A percentile compares a stretch with the other conserved stretches of the same genome.
Conservation (phyloP, 2,797 vertebrate species). For the Enteromius paludinosus region DNA sequence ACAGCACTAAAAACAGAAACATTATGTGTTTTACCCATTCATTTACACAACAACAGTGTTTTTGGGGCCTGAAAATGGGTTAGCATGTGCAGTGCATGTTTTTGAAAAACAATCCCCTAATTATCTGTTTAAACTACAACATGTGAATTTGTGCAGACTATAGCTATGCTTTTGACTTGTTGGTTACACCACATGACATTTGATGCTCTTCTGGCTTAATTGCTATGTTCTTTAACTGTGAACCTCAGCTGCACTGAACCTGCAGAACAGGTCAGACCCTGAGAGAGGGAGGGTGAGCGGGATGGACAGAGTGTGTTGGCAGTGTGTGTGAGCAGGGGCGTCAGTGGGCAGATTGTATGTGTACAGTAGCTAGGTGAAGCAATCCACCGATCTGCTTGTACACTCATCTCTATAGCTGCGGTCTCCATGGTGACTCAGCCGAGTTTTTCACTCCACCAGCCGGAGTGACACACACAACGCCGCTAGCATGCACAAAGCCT, state of each 20-base stretch:
- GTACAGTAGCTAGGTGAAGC: constrained; percentile 47
- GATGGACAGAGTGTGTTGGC: constrained; percentile 20
- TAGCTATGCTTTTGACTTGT: neutral
- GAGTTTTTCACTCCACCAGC: constrained; percentile 49
- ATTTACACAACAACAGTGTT: neutral
- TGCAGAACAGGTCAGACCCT: neutral
- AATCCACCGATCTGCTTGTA: constrained; percentile 40
- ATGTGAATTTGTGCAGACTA: neutral
- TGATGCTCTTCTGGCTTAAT: neutral
- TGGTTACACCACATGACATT: neutral
- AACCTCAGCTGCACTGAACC: neutral
- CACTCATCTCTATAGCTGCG: constrained; percentile 52
- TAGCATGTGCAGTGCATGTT: neutral
- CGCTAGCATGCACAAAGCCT: constrained; percentile 22
- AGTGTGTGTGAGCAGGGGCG: constrained; percentile 26
- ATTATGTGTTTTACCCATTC: neutral
- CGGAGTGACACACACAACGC: constrained; percentile 54
- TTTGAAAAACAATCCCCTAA: neutral
- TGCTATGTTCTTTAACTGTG: neutral
- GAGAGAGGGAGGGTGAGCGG: neutral
- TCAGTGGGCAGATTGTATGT: constrained; percentile 27
- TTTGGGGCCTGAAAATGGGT: neutral
- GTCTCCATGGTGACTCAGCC: constrained; percentile 60
- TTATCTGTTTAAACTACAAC: neutral
- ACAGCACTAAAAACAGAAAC: neutral